Percentiles rank a stretch among this genome's conserved stretches.
phyloP scores from a whole-genome alignment of 1,140 invertebrate species.

The Drosophila yakuba region DNA sequence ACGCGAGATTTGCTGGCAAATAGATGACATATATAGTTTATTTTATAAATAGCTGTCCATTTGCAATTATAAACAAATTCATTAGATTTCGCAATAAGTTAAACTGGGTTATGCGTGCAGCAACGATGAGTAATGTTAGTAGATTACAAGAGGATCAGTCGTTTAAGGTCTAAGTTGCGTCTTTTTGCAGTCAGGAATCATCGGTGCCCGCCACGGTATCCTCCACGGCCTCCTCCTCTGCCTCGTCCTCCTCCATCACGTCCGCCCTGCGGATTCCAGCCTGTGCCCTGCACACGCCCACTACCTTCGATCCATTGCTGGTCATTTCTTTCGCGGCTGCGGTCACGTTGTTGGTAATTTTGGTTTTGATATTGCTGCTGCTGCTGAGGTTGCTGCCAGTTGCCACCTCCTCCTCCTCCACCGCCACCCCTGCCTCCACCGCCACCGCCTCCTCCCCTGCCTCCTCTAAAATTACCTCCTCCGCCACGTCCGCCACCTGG shows the following conservation, averaged over 20 bases:
- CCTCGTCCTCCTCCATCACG: slow-evolving; percentile 40
- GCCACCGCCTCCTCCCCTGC: slow-evolving; percentile 43
- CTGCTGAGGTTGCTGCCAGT: slow-evolving; percentile 54
- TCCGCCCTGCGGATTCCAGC: slow-evolving; percentile 66
- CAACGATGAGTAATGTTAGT: background rate
- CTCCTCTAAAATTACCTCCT: slow-evolving; percentile 56
- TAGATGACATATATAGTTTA: slow-evolving; percentile 54
- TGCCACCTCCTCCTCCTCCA: slow-evolving; percentile 34
- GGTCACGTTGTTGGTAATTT: slow-evolving; percentile 23
- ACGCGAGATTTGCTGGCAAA: slow-evolving; percentile 43
- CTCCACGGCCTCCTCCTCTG: slow-evolving; percentile 73
- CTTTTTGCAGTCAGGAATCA: background rate
- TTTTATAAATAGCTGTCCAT: slow-evolving; percentile 35
- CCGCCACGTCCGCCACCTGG: slow-evolving; percentile 55
- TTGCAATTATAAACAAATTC: slow-evolving; percentile 46
- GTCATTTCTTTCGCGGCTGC: slow-evolving; percentile 38
- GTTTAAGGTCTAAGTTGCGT: background rate
- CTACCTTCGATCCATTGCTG: slow-evolving; percentile 66
- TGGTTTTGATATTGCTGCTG: slow-evolving; percentile 35
- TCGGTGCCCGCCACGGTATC: slow-evolving; percentile 63
- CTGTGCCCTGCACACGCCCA: slow-evolving; percentile 76
- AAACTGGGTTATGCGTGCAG: slow-evolving; percentile 43
- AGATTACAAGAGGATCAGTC: slow-evolving; percentile 23
- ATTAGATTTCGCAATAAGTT: slow-evolving; percentile 43
- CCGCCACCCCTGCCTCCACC: slow-evolving; percentile 41